Evolutionary conservation across 2,797 vertebrate genomes (phyloP).

Genomic region (Prionace glauca): DNA sequence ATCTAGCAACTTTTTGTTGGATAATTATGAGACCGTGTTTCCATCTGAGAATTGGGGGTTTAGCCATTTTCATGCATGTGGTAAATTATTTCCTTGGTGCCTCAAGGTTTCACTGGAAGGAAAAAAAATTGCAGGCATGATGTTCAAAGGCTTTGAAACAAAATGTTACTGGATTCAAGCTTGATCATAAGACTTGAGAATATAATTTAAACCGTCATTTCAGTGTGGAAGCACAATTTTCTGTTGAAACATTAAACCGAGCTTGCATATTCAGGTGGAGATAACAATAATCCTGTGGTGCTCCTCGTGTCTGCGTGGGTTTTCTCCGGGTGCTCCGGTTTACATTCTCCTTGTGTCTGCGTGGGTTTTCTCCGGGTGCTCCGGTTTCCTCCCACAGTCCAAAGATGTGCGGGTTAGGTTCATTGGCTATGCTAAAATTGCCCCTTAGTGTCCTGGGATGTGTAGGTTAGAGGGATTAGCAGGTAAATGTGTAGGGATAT

Average conservation of each 20-base stretch:
- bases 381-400: too few species aligned
- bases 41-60: background rate
- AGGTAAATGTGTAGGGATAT: too few species aligned
- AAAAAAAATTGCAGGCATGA: background rate
- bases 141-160: background rate
- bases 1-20: background rate
- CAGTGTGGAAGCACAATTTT: background rate
- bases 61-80: background rate
- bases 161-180: background rate
- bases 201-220: background rate
- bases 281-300: too few species aligned
- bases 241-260: background rate
- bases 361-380: too few species aligned
- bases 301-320: too few species aligned
- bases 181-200: background rate
- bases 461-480: too few species aligned
- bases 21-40: background rate
- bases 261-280: background rate
- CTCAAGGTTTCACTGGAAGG: background rate
- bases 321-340: too few species aligned
- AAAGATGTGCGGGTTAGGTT: too few species aligned
- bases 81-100: background rate
- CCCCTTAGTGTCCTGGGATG: too few species aligned
- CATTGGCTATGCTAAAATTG: too few species aligned
- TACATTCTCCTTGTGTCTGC: too few species aligned